Evolutionary conservation across 2,888 invertebrate species (phyloP), one percentile per base, ranked within the genome.

Genomic region (Tipula lateralis): DNA sequence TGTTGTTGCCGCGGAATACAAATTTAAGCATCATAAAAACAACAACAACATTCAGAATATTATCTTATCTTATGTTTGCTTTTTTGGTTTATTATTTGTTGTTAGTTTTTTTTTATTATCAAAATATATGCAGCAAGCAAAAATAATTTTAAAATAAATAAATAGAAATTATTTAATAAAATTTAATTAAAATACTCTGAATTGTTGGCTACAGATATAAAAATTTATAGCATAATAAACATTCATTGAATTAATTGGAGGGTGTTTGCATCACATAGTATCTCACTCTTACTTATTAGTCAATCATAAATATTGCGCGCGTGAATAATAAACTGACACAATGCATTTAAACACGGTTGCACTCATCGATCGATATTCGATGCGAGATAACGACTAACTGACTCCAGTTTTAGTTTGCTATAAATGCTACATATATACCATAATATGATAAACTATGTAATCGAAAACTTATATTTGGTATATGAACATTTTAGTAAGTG

Each of bases 101-200:
- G n/a, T 66, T 19, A 9, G 16, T 50, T 50, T 50, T 24, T 66
- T 66, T 24, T 24, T 66, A 24, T 66, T 66, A 66, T 50, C 44
- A 50, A 50, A 50, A 50, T 44, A n/a, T n/a, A 19, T 6, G 44
- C 19, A 50, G 44, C 19, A 50, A 50, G 16, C 44, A 50, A 50
- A 50, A 50, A 50, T 50, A 50, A 50, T 66, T 66, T 66, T 66
- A 24, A 66, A 66, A 50, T 50, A 50, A 50, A 50, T 50, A 50
- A 50, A 50, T 50, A 50, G 44, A 50, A 66, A 66, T 66, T 66
- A 66, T 66, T 66, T 66, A 66, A 66, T 66, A 24, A 66, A 66
- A 66, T 24, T 66, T 66, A 66, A 66, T 66, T 66, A 66, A 66
- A 66, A 12, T 24, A 6, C 9, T 66, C 24, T 12, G 66, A 9